Evolutionary conservation across 2,888 invertebrate genomes (phyloP), one percentile per base, ranked within the genome.

Genomic region (Macroteleia sp.): DNA sequence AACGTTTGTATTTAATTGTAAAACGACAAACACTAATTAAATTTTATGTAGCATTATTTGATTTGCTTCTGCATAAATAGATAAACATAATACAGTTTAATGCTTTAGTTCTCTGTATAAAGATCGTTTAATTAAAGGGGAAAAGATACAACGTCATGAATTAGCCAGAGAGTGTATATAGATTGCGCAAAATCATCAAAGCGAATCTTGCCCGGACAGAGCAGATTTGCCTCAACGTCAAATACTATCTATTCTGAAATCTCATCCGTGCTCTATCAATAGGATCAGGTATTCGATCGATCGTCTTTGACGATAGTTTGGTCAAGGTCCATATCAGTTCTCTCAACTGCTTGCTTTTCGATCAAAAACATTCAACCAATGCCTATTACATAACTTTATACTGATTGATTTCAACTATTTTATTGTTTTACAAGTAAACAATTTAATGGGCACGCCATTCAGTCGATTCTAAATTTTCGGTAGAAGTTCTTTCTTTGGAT

Each of bases 231-330:
- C 48, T 66, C 34, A 48, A 32, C 48, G 25, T 64, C 79, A 82
- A 82, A 80, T 76, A 79, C 73, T 56, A 66, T 56, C 75, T 67
- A 52, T 56, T 56, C 70, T 64, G 79, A 80, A 80, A 80, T 80
- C 79, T 61, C 77, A 77, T 77, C 73, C 73, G 67, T 62, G 54
- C 67, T 71, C 57, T 75, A 70, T 75, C 78, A 79, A 79, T 70
- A 75, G 50, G 62, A 54, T 16, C 34, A 32, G 64, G 39, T 39
- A 64, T 57, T 36, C 71, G 64, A 76, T 76, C 71, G 69, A 76
- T 69, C 62, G 75, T 69, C 75, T 79, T 75, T 75, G 78, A 75
- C 59, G 70, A 61, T 39, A 42, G 74, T 75, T 71, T 67, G 62
- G 73, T 57, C 61, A 71, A 56, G 64, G 74, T 74, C 64, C 69